Evolutionary conservation across 2,888 invertebrate species (phyloP).

Genomic region (Drosophila sordidula): DNA sequence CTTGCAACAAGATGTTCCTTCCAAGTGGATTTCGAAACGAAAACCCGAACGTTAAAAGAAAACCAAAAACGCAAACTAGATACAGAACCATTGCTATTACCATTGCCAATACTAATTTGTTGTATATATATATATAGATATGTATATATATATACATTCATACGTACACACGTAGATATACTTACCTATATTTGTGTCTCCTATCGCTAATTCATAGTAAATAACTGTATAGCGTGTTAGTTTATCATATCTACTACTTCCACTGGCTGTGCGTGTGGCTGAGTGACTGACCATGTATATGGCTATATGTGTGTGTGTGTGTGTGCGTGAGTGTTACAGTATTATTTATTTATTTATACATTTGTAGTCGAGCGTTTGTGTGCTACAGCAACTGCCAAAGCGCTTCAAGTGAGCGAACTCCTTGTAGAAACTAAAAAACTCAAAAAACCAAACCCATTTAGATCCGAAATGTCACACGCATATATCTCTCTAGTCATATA

Average conservation of each 20-base stretch:
- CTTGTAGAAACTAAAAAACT: slow-evolving; percentile 32
- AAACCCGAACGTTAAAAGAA: slow-evolving; percentile 15
- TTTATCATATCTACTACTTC: slow-evolving; percentile 66
- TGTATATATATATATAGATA: slow-evolving; percentile 13
- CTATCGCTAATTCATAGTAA: slow-evolving; percentile 67
- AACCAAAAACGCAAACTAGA: slow-evolving; percentile 19
- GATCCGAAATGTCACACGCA: slow-evolving; percentile 33
- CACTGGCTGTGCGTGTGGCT: slow-evolving; percentile 67
- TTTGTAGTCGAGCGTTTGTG: slow-evolving; percentile 43
- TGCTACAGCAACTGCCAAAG: slow-evolving; percentile 74
- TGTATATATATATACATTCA: slow-evolving; percentile 18
- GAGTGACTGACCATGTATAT: slow-evolving; percentile 25
- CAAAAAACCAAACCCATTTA: slow-evolving; percentile 40
- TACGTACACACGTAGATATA: slow-evolving; percentile 5
- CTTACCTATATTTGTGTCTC: slow-evolving; percentile 38
- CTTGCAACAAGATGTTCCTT: slow-evolving; percentile 65
- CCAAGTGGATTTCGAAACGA: slow-evolving; percentile 41
- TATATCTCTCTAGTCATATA: slow-evolving; percentile 13
- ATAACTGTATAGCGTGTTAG: slow-evolving; percentile 73
- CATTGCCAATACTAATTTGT: slow-evolving; percentile 68
- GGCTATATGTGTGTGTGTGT: slow-evolving; percentile 16
- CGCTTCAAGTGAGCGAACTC: slow-evolving; percentile 45
- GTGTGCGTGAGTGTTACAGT: slow-evolving; percentile 51
- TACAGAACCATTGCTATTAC: slow-evolving; percentile 60
- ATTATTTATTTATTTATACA: slow-evolving; percentile 60